Percentiles rank a stretch among this genome's conserved stretches.
phyloP scores from a whole-genome alignment of 2,888 invertebrate genomes.

The Trichopria drosophilae region DNA sequence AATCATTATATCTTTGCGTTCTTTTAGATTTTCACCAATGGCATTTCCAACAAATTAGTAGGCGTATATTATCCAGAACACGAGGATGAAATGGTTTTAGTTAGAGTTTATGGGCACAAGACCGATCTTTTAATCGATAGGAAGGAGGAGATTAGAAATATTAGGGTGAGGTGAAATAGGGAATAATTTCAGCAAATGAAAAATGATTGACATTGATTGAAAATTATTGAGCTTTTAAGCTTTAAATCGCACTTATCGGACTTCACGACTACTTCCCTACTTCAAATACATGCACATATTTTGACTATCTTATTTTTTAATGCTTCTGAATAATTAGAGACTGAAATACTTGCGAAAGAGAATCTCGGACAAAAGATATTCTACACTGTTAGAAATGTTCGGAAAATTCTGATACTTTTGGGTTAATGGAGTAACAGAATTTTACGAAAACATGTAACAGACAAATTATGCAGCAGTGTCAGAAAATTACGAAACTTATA shows the following conservation, averaged over 20 bases:
- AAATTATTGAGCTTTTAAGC: not conserved
- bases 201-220: too few relatives aligned
- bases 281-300: too few relatives aligned
- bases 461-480: too few relatives aligned
- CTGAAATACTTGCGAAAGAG: too few relatives aligned
- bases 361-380: too few relatives aligned
- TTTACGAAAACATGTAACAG: too few relatives aligned
- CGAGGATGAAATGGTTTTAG: slow-evolving; percentile 73
- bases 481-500: too few relatives aligned
- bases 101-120: slow-evolving; percentile 90
- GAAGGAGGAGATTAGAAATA: slow-evolving; percentile 72
- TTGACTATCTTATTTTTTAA: slow-evolving; percentile 1
- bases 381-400: too few relatives aligned
- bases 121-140: slow-evolving; percentile 92
- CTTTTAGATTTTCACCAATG: slow-evolving; percentile 85
- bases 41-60: slow-evolving; percentile 89
- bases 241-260: not conserved
- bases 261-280: too few relatives aligned
- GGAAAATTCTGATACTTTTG: too few relatives aligned
- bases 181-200: not conserved
- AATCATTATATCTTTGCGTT: slow-evolving; percentile 7
- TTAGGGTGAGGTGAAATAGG: slow-evolving; percentile 52
- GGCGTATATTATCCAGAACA: slow-evolving; percentile 62
- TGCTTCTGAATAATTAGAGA: too few relatives aligned
- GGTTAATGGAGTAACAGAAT: too few relatives aligned